Base-by-base conservation (phyloP, 1,140 invertebrate species). In the Drosophila erecta region DNA sequence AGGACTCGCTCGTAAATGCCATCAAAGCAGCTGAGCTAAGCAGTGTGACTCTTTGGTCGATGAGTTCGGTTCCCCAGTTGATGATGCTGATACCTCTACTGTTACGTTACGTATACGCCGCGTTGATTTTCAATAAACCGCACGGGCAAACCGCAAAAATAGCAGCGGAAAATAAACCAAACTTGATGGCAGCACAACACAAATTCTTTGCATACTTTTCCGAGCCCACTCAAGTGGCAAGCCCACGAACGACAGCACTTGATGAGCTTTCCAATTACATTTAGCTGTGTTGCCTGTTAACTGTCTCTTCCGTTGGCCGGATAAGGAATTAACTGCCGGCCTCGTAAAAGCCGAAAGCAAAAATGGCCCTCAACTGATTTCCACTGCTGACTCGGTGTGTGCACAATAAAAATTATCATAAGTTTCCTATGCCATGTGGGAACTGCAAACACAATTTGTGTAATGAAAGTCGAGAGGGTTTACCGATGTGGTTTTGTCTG, bases 261-360 rank as follows among this genome's bases (percentile, higher is more conserved):
- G 79, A 83, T 83, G 75, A 83, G 80, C 75, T 81, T 83, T 81
- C 79, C 79, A 83, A 83, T 83, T 83, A 83, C 80, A 83, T 83
- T 83, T 81, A 81, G 73, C 73, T 43, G 57, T 61, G 69, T 30
- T 59, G 72, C 41, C 41, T 20, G 79, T 81, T 79, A 64, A 73
- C 79, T 61, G 40, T 76, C 58, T 59, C 30, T 44, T 38, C 47
- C 46, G 15, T 41, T 44, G 51, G 61, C 76, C 37, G 46, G 76
- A 65, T 75, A 79, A 81, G 79, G 61, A 77, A 81, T 81, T 81
- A 81, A 81, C 79, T 81, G 69, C 50, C 41, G 62, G 37, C 47
- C 61, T 81, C 79, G 73, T 81, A 76, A 81, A 81, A 77, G 44
- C 43, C 47, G 46, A 55, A 76, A 58, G 53, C 74, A 60, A 67